Evolutionary conservation across 2,797 vertebrate species (phyloP), one percentile per base, ranked within the genome.

Genomic region (Anabas testudineus): DNA sequence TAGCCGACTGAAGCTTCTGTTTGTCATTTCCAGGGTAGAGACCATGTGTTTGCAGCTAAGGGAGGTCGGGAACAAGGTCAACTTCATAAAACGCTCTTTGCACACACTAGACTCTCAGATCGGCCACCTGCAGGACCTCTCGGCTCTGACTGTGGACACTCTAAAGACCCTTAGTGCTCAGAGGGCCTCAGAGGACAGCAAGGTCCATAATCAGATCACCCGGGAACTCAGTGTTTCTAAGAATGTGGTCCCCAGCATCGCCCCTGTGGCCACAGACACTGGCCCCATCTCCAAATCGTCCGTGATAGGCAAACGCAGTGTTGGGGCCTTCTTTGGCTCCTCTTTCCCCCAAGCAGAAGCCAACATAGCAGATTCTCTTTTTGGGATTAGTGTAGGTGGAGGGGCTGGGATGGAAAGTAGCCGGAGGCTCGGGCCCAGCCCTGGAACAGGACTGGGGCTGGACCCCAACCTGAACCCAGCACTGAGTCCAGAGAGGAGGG

Each of bases 121-220:
- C 45, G 98, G 98, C n/a, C 98, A 99, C 91, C 93, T 99, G n/a
- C 98, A 99, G 89, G 98, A 99, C 84, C 95, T 99, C 24, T 99
- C 97, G 0, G 98, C 96, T 28, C 93, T 99, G 18, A 99, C 97
- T 9, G 97, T 99, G 88, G 98, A 99, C 85, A 99, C 97, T 22
- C 90, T 99, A 85, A 99, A 99, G 91, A 96, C 97, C 0, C 94
- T 99, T 32, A 97, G 96, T 6, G 98, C 97, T 0, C 98, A 99
- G 92, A 96, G 97, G 82, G 97, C 97, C 2, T 99, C 98, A 0
- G 98, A 99, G 88, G 97, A 97, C 76, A 98, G 96, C 92, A 99
- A 99, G 89, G 97, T 99, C 78, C 98, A 99, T 82, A 97, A 98
- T 54, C 97, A 99, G 93, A 99, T 99, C 87, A 99, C 96, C 0